A percentile compares a stretch with the other conserved stretches of the same genome.
These are phyloP conservation scores for Micromys minutus DNA, from an alignment of 2,113 vertebrate genomes.

Conservation along the genomic window DNA sequence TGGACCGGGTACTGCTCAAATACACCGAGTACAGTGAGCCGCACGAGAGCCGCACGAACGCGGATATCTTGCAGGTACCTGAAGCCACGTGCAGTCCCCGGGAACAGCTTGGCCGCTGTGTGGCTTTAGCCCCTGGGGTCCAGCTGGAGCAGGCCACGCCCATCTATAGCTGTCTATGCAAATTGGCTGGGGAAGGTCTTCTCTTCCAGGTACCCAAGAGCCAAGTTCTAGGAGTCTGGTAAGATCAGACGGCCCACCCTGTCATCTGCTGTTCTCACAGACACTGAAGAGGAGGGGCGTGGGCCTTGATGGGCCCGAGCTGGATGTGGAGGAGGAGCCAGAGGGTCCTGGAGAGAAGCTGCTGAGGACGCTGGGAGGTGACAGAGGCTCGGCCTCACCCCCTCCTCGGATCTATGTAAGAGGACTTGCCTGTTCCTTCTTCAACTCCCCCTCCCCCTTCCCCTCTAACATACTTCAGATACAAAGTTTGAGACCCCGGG, in stretches of 20 bases:
- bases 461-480: not conserved
- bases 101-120: no score
- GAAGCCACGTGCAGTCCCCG: not conserved
- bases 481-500: not conserved
- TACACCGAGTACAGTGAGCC: slow-evolving; percentile 98
- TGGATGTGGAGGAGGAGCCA: slow-evolving; percentile 88
- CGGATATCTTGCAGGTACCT: slow-evolving; percentile 86
- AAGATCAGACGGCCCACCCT: not conserved
- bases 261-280: slow-evolving; percentile 76
- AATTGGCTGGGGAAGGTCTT: no score
- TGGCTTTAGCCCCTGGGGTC: not conserved
- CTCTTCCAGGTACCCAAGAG: not conserved
- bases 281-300: slow-evolving; percentile 94
- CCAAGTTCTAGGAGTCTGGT: not conserved
- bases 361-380: slow-evolving; percentile 80
- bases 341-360: slow-evolving; percentile 86
- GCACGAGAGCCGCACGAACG: slow-evolving; percentile 97
- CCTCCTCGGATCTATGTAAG: slow-evolving; percentile 92
- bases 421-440: not conserved
- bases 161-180: not conserved
- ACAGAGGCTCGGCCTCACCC: slow-evolving; percentile 88
- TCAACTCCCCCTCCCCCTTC: not conserved
- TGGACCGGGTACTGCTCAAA: slow-evolving; percentile 96
- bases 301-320: slow-evolving; percentile 89
- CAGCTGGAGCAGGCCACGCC: not conserved